A percentile compares a stretch with the other conserved stretches of the same genome.
phyloP scores from a whole-genome alignment of 2,888 invertebrate genomes.

The Chironomus riparius region DNA sequence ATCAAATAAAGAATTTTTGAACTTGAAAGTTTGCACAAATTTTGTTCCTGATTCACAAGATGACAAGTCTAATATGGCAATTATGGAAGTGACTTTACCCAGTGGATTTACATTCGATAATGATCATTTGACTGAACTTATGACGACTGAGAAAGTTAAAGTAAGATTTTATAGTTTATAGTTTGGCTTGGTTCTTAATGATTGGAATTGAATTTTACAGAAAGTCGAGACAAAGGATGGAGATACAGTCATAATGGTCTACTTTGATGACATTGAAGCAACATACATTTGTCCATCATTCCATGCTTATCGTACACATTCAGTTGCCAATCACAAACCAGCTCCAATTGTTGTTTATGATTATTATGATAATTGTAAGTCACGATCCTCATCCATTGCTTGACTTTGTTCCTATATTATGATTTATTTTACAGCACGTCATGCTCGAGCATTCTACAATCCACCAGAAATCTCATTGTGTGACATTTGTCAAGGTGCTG shows the following conservation, averaged over 20 bases:
- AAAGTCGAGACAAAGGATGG: constrained; percentile 60
- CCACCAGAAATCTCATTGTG: constrained; percentile 49
- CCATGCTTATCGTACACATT: constrained; percentile 74
- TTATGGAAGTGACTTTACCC: constrained; percentile 82
- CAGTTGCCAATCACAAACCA: constrained; percentile 78
- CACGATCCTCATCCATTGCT: too few relatives aligned
- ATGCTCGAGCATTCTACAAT: constrained; percentile 74
- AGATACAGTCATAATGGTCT: constrained; percentile 54
- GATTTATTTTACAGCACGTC: constrained; percentile 53
- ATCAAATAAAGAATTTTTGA: constrained; percentile 12
- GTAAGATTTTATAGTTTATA: too few relatives aligned
- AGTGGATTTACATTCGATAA: constrained; percentile 81
- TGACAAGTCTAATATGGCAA: constrained; percentile 67
- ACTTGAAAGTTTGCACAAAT: constrained; percentile 30
- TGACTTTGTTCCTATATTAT: not conserved
- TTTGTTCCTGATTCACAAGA: constrained; percentile 38
- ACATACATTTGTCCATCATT: constrained; percentile 77
- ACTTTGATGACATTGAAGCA: constrained; percentile 60
- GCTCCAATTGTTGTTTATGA: constrained; percentile 81
- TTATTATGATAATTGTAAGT: constrained; percentile 86
- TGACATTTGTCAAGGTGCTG: not conserved
- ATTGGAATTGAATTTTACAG: constrained; percentile 46
- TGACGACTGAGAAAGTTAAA: constrained; percentile 30
- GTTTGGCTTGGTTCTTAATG: too few relatives aligned
- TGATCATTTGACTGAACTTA: constrained; percentile 56